These are phyloP conservation scores for Acanthurus lineatus DNA, from an alignment of 2,797 vertebrate genomes.

Conservation along the genomic window DNA sequence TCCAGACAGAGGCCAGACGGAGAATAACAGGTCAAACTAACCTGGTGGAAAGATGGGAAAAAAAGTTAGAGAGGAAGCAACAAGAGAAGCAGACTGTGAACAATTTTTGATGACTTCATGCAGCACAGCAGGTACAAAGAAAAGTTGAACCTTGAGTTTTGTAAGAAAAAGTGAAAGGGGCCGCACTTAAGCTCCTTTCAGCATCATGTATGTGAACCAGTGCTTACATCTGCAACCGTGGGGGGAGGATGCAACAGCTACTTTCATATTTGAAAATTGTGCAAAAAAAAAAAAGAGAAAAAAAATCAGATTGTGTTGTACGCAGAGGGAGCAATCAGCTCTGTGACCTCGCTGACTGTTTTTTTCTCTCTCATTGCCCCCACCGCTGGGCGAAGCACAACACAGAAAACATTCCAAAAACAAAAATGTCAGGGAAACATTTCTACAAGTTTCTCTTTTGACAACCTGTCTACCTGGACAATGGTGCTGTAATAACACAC, in stretches of 20 bases:
- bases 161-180: neutral
- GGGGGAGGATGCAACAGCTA: slow-evolving; percentile 5
- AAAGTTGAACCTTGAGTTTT: slow-evolving; percentile 10
- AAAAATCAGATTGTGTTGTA: neutral
- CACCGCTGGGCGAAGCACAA: neutral
- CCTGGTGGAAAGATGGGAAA: neutral
- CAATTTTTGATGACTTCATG: slow-evolving; percentile 15
- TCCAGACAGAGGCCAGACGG: neutral
- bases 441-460: slow-evolving; percentile 10
- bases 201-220: slow-evolving; percentile 7
- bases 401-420: slow-evolving; percentile 6
- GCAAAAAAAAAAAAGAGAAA: neutral
- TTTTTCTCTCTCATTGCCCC: slow-evolving; percentile 7
- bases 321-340: slow-evolving; percentile 12
- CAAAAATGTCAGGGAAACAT: slow-evolving; percentile 2
- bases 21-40: slow-evolving; percentile 29
- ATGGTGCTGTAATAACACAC: slow-evolving; percentile 20
- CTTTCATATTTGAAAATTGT: slow-evolving; percentile 33
- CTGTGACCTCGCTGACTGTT: slow-evolving; percentile 3
- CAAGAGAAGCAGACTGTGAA: slow-evolving; percentile 14
- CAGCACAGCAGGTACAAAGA: neutral
- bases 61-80: slow-evolving; percentile 4
- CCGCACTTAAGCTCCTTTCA: slow-evolving; percentile 23
- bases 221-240: neutral
- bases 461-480: slow-evolving; percentile 30